Conservation (phyloP, 2,888 invertebrate genomes). For the Acrobasis consociella region DNA sequence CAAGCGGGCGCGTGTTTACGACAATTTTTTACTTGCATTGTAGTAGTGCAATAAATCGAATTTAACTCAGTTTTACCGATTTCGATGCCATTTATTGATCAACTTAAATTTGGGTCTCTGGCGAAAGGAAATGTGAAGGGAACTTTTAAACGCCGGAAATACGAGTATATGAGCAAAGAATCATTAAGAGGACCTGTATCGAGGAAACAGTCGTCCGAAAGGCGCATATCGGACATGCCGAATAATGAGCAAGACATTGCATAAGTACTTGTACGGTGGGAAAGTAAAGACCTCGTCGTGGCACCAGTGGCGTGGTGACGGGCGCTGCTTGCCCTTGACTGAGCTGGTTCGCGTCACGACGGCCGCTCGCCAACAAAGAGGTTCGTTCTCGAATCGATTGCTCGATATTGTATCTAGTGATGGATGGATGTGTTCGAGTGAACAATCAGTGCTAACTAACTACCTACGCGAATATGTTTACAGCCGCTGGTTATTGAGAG, state of each 20-base stretch:
- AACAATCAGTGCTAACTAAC: constrained; percentile 13
- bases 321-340: constrained; percentile 71
- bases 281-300: constrained; percentile 73
- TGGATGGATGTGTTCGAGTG: constrained; percentile 4
- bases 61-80: neutral
- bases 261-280: constrained; percentile 48
- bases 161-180: neutral
- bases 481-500: neutral
- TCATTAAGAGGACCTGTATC: constrained; percentile 9
- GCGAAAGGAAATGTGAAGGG: constrained; percentile 16
- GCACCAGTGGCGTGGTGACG: constrained; percentile 56
- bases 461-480: neutral
- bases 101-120: constrained; percentile 9
- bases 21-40: too few relatives aligned
- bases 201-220: constrained; percentile 12
- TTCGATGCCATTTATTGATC: neutral
- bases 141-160: constrained; percentile 17
- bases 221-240: constrained; percentile 1
- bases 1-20: too few relatives aligned
- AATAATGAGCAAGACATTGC: constrained; percentile 20
- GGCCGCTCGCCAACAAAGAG: constrained; percentile 24
- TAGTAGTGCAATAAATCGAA: neutral
- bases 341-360: constrained; percentile 55
- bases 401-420: constrained; percentile 2
- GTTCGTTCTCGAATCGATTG: constrained; percentile 15